Base-by-base conservation (phyloP, 2,113 vertebrate genomes). In the Gambusia affinis region DNA sequence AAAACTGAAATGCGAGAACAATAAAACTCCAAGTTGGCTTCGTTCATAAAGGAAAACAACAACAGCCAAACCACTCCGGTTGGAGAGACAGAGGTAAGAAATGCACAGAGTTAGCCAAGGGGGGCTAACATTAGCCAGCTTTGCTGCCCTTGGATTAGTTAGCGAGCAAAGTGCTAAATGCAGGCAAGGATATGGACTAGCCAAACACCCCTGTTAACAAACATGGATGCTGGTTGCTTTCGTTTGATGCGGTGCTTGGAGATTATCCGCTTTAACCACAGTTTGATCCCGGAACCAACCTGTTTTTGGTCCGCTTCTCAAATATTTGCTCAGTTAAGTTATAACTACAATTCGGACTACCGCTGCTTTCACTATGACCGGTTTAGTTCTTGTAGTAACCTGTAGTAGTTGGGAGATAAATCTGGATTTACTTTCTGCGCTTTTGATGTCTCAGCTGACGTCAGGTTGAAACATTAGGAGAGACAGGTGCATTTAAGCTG, bases 91-190 rank as follows among this genome's bases (percentile, higher is more conserved):
- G 62, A 81, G 89, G 89, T 90, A 82, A 86, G 87, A 42, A 11
- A 19, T 2, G 24, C 30, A 0, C 66, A 2, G 17, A 14, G 51
- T 57, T 57, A 57, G 51, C 60, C 60, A 2, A 0, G 1, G 0
- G 39, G n/a, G 33, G 71, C 69, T 69, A 65, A 42, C 51, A 35
- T 62, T 67, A 66, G 60, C 33, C 72, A 57, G 83, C 62, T 80
- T 39, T 57, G 33, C 73, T 84, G 87, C 54, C 89, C 86, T 88
- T 85, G 91, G 91, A 91, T 92, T 91, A 90, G 84, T 86, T 77
- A 80, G 83, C 85, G 64, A 70, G 85, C 81, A 85, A 72, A 37
- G 0, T 7, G 87, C 85, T 89, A 81, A 33, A 29, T 39, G 73
- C 72, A 70, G 63, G 24, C 33, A 75, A 60, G 65, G 27, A 72